Evolutionary conservation across 2,797 vertebrate genomes (phyloP).

Genomic region (Poecilia wingei): DNA sequence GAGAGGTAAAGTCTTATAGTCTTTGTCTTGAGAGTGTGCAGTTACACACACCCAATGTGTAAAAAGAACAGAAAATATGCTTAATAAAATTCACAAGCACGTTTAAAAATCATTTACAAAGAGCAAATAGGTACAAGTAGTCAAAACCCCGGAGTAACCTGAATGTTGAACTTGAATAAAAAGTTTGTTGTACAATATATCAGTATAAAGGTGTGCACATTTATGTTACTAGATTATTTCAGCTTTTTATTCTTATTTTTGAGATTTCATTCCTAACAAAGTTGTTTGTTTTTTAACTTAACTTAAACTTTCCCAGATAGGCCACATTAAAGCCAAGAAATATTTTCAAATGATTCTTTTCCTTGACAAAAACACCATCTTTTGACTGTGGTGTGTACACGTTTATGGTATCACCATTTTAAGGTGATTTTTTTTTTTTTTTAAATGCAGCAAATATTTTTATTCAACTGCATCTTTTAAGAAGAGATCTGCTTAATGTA

Average conservation of each 20-base stretch:
- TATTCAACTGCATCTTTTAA: constrained; percentile 1
- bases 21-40: neutral
- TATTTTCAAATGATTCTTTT: neutral
- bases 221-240: neutral
- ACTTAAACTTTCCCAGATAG: neutral
- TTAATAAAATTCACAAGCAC: too few relatives aligned
- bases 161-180: neutral
- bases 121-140: neutral
- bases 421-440: neutral
- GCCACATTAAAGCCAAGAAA: neutral
- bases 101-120: too few relatives aligned
- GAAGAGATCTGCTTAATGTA: neutral
- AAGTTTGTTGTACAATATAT: neutral
- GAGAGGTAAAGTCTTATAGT: too few relatives aligned
- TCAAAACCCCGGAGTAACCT: neutral
- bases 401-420: neutral
- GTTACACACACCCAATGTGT: neutral
- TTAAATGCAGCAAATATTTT: neutral
- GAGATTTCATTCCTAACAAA: neutral
- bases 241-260: neutral
- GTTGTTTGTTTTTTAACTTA: neutral
- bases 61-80: too few relatives aligned
- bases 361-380: neutral
- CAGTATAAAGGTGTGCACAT: neutral
- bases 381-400: neutral